A percentile compares a stretch with the other conserved stretches of the same genome.
These are phyloP conservation scores for Anguilla obscura DNA, from an alignment of 2,797 vertebrate species.

Conservation along the genomic window DNA sequence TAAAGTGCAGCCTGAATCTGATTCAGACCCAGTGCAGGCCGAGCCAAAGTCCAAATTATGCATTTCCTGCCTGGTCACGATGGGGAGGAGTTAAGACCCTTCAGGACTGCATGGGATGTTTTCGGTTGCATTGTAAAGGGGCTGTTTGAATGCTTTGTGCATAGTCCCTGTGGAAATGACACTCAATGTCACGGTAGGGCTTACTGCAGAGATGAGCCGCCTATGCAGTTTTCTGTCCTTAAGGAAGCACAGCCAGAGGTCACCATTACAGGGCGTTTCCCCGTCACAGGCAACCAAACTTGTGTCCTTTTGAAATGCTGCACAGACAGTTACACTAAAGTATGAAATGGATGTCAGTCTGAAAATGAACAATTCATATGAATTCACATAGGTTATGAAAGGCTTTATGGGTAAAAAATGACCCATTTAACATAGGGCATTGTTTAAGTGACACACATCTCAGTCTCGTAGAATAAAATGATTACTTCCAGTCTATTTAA, in stretches of 20 bases:
- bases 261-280: constrained; percentile 34
- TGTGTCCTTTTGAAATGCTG: neutral
- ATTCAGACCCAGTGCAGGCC: neutral
- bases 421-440: neutral
- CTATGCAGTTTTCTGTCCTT: constrained; percentile 29
- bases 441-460: neutral
- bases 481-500: constrained; percentile 34
- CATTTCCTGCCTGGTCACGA: neutral
- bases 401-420: neutral
- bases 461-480: constrained; percentile 17
- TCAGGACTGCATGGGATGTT: neutral
- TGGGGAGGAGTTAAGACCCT: neutral
- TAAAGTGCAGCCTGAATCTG: neutral
- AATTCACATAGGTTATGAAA: neutral
- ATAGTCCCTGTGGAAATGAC: constrained; percentile 21
- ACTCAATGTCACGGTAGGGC: constrained; percentile 40
- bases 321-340: neutral
- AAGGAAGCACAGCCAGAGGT: constrained; percentile 46
- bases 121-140: neutral
- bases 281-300: constrained; percentile 14
- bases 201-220: constrained; percentile 2
- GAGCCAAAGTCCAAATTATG: neutral
- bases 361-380: neutral
- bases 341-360: neutral
- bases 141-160: neutral